phyloP scores from a whole-genome alignment of 2,888 invertebrate genomes.

The Idaea dimidiata region DNA sequence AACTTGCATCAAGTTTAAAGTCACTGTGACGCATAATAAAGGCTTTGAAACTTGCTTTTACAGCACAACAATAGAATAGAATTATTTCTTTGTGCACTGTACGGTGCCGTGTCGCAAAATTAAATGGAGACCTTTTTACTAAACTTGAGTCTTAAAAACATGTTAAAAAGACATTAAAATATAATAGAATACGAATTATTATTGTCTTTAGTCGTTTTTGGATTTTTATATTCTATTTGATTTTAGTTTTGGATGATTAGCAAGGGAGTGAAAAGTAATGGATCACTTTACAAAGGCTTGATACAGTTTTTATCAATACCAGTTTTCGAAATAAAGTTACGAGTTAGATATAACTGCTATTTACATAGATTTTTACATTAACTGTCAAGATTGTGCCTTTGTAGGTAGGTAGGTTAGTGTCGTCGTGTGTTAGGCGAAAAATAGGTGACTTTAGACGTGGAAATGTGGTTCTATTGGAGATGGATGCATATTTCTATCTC shows the following conservation, averaged over 20 bases:
- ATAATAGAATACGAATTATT: no score
- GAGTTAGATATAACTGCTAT: no score
- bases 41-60: background rate
- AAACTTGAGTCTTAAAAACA: background rate
- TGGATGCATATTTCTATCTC: no score
- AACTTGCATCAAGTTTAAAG: background rate
- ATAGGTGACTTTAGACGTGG: no score
- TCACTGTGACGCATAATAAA: background rate
- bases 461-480: no score
- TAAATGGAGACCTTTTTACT: background rate
- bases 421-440: no score
- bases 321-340: no score
- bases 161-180: background rate
- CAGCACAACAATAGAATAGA: background rate
- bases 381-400: no score
- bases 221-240: background rate
- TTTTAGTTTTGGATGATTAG: background rate
- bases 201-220: background rate
- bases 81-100: background rate
- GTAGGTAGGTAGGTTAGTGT: no score
- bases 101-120: background rate
- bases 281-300: background rate
- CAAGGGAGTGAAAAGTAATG: no score
- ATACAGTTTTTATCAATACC: no score
- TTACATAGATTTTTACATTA: no score